Base-by-base conservation (phyloP, 2,113 vertebrate species). In the Phyllopteryx taeniolatus region DNA sequence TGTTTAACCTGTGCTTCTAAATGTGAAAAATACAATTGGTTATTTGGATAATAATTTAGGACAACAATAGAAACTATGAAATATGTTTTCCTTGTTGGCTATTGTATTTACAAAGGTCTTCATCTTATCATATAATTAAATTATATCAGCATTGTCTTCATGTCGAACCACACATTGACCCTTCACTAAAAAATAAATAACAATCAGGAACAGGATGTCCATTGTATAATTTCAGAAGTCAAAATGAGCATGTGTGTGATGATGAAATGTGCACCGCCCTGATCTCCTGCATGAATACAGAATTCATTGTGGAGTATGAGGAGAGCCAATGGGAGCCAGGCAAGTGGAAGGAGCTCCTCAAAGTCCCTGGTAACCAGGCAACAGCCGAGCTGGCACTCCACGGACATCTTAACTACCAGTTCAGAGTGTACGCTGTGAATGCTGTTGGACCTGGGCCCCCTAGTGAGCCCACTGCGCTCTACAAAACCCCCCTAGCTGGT, bases 271-370 rank as follows among this genome's bases (percentile, higher is more conserved):
- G 66, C 20, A 8, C 53, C 17, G 59, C 22, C 76, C 35, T 39
- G 15, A n/a, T 83, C 67, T 83, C 47, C 20, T 85, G 42, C 61
- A 14, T 65, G 84, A 77, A 39, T 65, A 53, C 78, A 99, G 97
- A 96, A 71, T 98, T 95, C 0, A 86, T 96, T 20, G 87, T 99
- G 66, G 95, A 99, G 83, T 98, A 93, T 68, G 95, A 97, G 82
- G 96, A 96, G 76, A 93, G 87, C 87, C 88, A 68, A 42, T 95
- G 93, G 90, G 93, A 95, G 20, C 94, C 94, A 0, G 94, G 91
- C 64, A 91, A 68, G 31, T 99, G 98, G 98, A 93, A 91, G 46
- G 91, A 94, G 82, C 78, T 96, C 19, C 81, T 90, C 22, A 88
- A 90, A 78, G 88, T 93, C 19, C 81, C 78, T 0, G 94, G 96